A percentile compares a stretch with the other conserved stretches of the same genome.
Conservation (phyloP, 2,797 vertebrate genomes). For the Chaetophractus vellerosus region DNA sequence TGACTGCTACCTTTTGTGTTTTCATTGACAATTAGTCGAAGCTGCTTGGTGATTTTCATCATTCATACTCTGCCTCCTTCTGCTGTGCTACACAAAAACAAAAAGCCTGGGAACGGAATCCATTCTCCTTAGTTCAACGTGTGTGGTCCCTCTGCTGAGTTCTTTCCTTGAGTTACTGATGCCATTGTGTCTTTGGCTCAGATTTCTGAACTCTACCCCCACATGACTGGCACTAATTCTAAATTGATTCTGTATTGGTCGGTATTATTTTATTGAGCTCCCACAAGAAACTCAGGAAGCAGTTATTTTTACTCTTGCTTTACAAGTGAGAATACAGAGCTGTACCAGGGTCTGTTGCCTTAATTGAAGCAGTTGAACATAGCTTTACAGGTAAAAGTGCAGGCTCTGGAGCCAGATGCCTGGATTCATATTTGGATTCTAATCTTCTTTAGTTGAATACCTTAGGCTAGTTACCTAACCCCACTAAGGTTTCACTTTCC, state of each 20-base stretch:
- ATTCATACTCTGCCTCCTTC: background rate
- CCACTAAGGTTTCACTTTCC: background rate
- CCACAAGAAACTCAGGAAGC: background rate
- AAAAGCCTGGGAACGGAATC: background rate
- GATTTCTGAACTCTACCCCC: conserved; percentile 7
- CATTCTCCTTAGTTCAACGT: background rate
- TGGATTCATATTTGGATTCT: background rate
- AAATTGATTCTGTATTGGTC: background rate
- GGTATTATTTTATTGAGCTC: conserved; percentile 16
- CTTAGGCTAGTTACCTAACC: background rate
- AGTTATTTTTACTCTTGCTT: background rate
- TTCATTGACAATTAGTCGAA: conserved; percentile 24
- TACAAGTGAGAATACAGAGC: background rate
- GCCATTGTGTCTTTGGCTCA: background rate
- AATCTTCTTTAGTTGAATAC: background rate
- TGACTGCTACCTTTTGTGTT: conserved; percentile 31
- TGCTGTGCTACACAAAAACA: background rate
- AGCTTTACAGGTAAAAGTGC: background rate
- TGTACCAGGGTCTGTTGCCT: background rate
- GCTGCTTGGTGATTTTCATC: conserved; percentile 16
- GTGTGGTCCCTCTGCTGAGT: conserved; percentile 2
- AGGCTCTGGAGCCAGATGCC: background rate
- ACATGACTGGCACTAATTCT: background rate
- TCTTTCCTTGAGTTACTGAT: background rate
- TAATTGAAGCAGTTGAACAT: background rate